These are phyloP conservation scores for Apodemia zela DNA, from an alignment of 2,888 invertebrate genomes.

Conservation along the genomic window DNA sequence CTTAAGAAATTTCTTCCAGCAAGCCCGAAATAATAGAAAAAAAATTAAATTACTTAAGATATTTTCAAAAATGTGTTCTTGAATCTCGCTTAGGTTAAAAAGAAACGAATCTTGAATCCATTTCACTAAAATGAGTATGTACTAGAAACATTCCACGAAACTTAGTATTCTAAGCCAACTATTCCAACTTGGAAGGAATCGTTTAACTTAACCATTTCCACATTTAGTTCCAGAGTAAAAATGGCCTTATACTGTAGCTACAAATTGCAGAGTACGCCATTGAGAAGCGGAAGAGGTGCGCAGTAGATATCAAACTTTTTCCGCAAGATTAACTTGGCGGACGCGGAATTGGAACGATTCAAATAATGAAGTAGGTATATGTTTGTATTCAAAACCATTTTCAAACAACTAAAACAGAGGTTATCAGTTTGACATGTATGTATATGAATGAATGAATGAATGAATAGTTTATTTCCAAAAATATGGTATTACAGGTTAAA, in stretches of 20 bases:
- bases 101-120: background rate
- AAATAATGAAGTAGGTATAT: background rate
- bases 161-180: constrained; percentile 9
- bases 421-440: too few relatives aligned
- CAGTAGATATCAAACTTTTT: constrained; percentile 15
- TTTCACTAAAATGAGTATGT: background rate
- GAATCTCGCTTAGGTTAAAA: background rate
- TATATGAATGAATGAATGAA: too few relatives aligned
- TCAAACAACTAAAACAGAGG: too few relatives aligned
- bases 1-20: too few relatives aligned
- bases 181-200: constrained; percentile 6
- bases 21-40: too few relatives aligned
- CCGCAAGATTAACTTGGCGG: background rate
- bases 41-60: too few relatives aligned
- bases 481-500: too few relatives aligned
- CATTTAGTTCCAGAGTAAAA: constrained; percentile 12
- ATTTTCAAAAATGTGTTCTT: too few relatives aligned
- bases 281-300: constrained; percentile 7
- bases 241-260: constrained; percentile 11
- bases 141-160: background rate
- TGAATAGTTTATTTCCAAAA: too few relatives aligned
- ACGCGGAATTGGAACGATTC: background rate
- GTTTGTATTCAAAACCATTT: background rate
- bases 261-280: constrained; percentile 12
- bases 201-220: constrained; percentile 10